Base-by-base conservation (phyloP, 2,888 invertebrate species). In the Clivina fossor region DNA sequence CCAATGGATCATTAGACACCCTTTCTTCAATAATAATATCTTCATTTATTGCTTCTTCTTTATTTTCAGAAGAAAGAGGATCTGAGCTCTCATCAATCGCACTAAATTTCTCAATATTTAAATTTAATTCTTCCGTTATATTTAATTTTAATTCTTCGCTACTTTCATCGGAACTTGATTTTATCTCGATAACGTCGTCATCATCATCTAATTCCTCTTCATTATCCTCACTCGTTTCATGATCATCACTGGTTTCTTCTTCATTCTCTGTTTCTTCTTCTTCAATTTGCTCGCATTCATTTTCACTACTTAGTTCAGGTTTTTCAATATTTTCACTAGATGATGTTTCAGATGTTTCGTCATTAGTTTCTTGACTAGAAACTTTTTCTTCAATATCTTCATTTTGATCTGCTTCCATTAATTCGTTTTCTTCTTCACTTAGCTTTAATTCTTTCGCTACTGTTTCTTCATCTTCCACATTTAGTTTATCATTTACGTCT, bases 141-240 rank as follows among this genome's bases (percentile, higher is more conserved):
- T 55, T 24, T 24, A 43, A 19, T 59, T 56, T 30, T 13, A 35
- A 19, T 4, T 20, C 48, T 11, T 33, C 50, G 19, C 35, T 55
- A 30, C 47, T 47, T 26, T 55, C 55, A n/a, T 28, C 30, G 8
- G 24, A 24, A 20, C 19, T 47, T 3, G 55, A 47, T 40, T 46
- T 46, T 8, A 55, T 55, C 30, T 55, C 55, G 22, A 55, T 53
- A 3, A 53, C 43, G 19, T 53, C 26, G 5, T 24, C 26, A 24
- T 24, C 26, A 4, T 24, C 5, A 24, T 24, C 26, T 7, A 9
- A 24, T n/a, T n/a, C n/a, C n/a, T n/a, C n/a, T n/a, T n/a, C n/a
- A n/a, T n/a, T n/a, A n/a, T n/a, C n/a, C n/a, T n/a, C n/a, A n/a
- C n/a, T n/a, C n/a, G n/a, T n/a, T n/a, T n/a, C n/a, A n/a, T n/a